Conservation (phyloP, 2,888 invertebrate genomes). For the Patella pellucida region DNA sequence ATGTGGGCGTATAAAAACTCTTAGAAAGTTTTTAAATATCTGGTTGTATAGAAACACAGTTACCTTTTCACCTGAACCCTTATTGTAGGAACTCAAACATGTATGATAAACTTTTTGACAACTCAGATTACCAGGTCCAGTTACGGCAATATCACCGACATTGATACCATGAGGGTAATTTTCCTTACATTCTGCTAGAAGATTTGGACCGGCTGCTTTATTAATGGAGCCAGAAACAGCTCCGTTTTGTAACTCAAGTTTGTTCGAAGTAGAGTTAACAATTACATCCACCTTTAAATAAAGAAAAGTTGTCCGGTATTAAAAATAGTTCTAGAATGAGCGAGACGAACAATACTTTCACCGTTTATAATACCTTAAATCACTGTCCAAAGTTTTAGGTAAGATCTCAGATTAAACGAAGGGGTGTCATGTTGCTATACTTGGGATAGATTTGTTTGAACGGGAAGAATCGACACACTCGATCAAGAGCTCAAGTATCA, state of each 20-base stretch:
- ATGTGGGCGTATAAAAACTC: too few species aligned
- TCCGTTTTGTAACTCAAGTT: conserved; percentile 50
- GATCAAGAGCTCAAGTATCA: too few species aligned
- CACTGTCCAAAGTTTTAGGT: too few species aligned
- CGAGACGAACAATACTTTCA: too few species aligned
- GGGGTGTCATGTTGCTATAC: too few species aligned
- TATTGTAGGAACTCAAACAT: conserved; percentile 41
- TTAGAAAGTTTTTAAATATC: too few species aligned
- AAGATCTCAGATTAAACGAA: too few species aligned
- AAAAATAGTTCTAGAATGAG: too few species aligned
- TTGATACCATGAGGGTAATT: conserved; percentile 46
- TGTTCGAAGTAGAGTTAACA: conserved; percentile 51
- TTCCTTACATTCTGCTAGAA: conserved; percentile 47
- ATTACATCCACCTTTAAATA: conserved; percentile 56
- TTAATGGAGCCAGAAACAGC: conserved; percentile 52
- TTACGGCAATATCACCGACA: conserved; percentile 46
- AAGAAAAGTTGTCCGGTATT: not conserved
- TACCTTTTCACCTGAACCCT: conserved; percentile 28
- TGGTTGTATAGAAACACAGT: not conserved
- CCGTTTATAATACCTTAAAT: too few species aligned
- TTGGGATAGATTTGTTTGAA: too few species aligned
- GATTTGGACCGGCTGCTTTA: conserved; percentile 47
- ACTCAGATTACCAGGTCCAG: conserved; percentile 44
- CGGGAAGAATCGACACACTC: too few species aligned
- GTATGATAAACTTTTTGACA: conserved; percentile 53